Conservation (phyloP, 2,888 invertebrate species). For the Reticulitermes lucifugus region DNA sequence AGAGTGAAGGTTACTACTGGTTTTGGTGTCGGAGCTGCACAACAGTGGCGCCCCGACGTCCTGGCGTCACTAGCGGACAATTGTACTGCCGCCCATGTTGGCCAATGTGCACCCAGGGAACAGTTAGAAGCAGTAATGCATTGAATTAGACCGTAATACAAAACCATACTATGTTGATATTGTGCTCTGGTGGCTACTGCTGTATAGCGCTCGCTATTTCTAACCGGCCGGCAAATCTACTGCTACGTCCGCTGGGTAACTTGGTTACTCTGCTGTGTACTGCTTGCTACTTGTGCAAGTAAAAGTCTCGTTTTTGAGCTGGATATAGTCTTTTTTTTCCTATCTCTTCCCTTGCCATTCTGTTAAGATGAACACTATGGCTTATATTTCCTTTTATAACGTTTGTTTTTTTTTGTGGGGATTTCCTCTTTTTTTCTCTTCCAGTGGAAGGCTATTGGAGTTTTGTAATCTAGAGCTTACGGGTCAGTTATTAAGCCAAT, state of each 20-base stretch:
- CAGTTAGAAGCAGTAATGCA: slow-evolving; percentile 68
- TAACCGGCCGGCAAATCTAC: slow-evolving; percentile 23
- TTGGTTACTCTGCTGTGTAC: slow-evolving; percentile 32
- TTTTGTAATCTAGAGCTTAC: slow-evolving; percentile 29
- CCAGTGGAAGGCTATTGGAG: slow-evolving; percentile 3
- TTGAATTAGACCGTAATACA: slow-evolving; percentile 72
- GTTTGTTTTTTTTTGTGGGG: neutral
- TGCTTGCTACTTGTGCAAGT: slow-evolving; percentile 38
- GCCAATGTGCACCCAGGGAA: slow-evolving; percentile 63
- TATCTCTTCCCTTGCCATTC: neutral
- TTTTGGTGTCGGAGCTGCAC: slow-evolving; percentile 5
- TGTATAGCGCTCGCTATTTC: slow-evolving; percentile 24
- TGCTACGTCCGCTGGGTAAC: slow-evolving; percentile 22
- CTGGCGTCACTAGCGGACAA: slow-evolving; percentile 48
- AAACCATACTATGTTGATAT: slow-evolving; percentile 51
- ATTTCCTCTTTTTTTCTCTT: neutral
- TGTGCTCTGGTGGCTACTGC: slow-evolving; percentile 46
- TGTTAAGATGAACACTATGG: slow-evolving; percentile 19
- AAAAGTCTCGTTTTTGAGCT: slow-evolving; percentile 33
- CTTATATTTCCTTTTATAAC: slow-evolving; percentile 36
- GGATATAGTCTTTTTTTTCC: slow-evolving; percentile 27
- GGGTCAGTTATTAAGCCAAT: slow-evolving; percentile 24
- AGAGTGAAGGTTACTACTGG: slow-evolving; percentile 17
- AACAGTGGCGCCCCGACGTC: slow-evolving; percentile 49
- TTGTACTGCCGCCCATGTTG: slow-evolving; percentile 59